These are phyloP conservation scores for Synergus japonicus DNA, from an alignment of 2,888 invertebrate species.

Conservation along the genomic window DNA sequence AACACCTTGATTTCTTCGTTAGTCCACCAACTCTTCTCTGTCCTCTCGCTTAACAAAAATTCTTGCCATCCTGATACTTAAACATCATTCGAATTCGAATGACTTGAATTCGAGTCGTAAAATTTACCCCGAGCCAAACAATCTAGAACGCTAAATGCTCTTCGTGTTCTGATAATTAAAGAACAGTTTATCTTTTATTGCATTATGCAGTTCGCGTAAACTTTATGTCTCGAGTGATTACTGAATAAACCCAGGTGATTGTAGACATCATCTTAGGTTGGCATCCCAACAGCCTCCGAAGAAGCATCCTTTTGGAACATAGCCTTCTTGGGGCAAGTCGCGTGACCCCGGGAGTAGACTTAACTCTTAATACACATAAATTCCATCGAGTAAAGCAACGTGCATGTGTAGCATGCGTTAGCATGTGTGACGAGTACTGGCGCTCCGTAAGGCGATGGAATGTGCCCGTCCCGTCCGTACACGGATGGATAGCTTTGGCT, in stretches of 20 bases:
- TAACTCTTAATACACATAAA: constrained; percentile 62
- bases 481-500: constrained; percentile 71
- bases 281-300: constrained; percentile 51
- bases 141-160: not conserved
- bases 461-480: constrained; percentile 61
- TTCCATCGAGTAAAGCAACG: constrained; percentile 49
- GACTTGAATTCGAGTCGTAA: not conserved
- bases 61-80: not conserved
- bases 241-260: not conserved
- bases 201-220: not conserved
- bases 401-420: constrained; percentile 42
- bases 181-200: not conserved
- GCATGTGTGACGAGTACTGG: constrained; percentile 55
- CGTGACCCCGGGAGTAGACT: constrained; percentile 64
- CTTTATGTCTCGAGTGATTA: not conserved
- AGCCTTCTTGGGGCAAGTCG: constrained; percentile 63
- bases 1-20: constrained; percentile 12
- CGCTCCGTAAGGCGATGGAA: constrained; percentile 71
- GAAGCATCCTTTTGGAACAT: constrained; percentile 56
- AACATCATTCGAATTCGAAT: not conserved
- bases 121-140: not conserved
- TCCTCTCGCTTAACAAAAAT: not conserved
- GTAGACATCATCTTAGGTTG: not conserved
- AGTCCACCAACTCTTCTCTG: not conserved
- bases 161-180: no score